Conservation (phyloP, 1,140 invertebrate species). For the Lordiphosa stackelbergi region DNA sequence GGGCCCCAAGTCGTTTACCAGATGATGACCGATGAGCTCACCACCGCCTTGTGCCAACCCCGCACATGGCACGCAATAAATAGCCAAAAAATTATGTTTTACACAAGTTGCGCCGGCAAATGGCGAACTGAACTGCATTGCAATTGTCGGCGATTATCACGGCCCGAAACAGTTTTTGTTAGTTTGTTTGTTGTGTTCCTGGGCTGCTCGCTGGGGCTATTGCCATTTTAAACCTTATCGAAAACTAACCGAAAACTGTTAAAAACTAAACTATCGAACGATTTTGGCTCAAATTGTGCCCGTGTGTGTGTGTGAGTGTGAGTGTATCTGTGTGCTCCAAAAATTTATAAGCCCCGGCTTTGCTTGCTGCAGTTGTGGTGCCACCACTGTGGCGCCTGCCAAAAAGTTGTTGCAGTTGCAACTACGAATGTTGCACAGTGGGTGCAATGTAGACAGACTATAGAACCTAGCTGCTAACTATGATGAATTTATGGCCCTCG, state of each 20-base stretch:
- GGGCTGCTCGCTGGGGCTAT: constrained; percentile 47
- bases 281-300: constrained; percentile 2
- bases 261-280: constrained; percentile 58
- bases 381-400: constrained; percentile 24
- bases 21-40: constrained; percentile 50
- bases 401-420: constrained; percentile 64
- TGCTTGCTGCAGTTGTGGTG: constrained; percentile 10
- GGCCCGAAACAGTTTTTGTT: constrained; percentile 62
- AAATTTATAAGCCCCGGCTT: constrained; percentile 55
- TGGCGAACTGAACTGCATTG: constrained; percentile 57
- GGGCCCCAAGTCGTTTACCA: constrained; percentile 28
- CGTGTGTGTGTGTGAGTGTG: constrained; percentile 15
- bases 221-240: constrained; percentile 71
- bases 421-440: constrained; percentile 25
- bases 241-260: constrained; percentile 64
- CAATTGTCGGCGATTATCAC: constrained; percentile 73
- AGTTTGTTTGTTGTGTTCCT: constrained; percentile 52
- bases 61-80: constrained; percentile 60
- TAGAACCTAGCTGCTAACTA: no score
- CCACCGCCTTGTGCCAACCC: not conserved
- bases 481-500: no score
- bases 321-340: constrained; percentile 24
- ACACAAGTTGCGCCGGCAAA: constrained; percentile 62
- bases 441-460: no score
- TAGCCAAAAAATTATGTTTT: constrained; percentile 70